Evolutionary conservation across 2,888 invertebrate species (phyloP).

Genomic region (Monopis laevigella): DNA sequence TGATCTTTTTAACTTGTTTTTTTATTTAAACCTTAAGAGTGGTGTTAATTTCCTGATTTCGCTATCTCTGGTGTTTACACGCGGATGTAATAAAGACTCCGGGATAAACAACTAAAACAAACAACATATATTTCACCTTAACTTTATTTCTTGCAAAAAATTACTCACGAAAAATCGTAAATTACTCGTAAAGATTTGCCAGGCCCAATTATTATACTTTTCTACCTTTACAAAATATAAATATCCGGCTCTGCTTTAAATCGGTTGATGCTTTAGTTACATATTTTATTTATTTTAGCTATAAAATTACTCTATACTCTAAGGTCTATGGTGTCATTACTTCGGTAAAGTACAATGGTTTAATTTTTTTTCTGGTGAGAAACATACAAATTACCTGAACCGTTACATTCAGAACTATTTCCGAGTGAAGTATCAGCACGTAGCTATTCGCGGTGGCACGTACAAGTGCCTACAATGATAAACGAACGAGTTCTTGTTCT

Average conservation of each 20-base stretch:
- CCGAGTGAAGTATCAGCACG: slow-evolving; percentile 9
- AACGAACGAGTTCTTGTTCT: slow-evolving; percentile 4
- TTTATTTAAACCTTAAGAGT: slow-evolving; percentile 17
- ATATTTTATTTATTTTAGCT: too few relatives aligned
- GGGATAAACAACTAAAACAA: slow-evolving; percentile 33
- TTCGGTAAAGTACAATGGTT: too few relatives aligned
- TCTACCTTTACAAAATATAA: slow-evolving; percentile 48
- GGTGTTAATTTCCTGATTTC: slow-evolving; percentile 30
- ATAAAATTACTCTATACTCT: too few relatives aligned
- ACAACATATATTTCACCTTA: slow-evolving; percentile 41
- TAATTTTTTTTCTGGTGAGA: background rate
- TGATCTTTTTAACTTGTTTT: too few relatives aligned
- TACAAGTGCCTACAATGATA: slow-evolving; percentile 6
- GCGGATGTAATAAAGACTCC: slow-evolving; percentile 34
- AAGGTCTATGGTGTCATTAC: too few relatives aligned
- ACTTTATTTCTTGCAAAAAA: slow-evolving; percentile 39
- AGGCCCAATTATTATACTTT: slow-evolving; percentile 48
- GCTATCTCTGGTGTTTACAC: slow-evolving; percentile 30
- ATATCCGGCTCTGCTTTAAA: too few relatives aligned
- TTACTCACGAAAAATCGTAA: slow-evolving; percentile 40
- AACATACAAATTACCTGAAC: slow-evolving; percentile 3
- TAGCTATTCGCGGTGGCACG: slow-evolving; percentile 9
- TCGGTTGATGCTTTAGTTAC: too few relatives aligned
- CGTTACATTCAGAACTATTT: slow-evolving; percentile 8
- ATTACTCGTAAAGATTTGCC: slow-evolving; percentile 45